A percentile compares a stretch with the other conserved stretches of the same genome.
phyloP scores from a whole-genome alignment of 1,140 invertebrate species.

The Leptinotarsa undecemlineata region DNA sequence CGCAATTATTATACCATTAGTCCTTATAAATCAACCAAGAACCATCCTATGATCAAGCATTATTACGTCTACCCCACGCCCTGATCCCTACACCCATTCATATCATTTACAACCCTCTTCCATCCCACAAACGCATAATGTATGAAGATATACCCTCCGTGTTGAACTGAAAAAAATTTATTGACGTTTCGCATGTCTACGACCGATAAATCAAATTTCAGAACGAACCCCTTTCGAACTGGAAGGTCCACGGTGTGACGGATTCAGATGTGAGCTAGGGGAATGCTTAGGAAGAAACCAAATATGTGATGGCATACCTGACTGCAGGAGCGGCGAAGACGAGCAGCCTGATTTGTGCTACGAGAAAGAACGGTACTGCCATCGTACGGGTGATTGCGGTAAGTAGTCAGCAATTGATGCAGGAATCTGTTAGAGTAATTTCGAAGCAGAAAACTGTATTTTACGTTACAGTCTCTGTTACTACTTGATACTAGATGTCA shows the following conservation, averaged over 20 bases:
- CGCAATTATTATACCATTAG: too few relatives aligned
- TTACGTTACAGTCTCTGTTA: too few relatives aligned
- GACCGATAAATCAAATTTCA: slow-evolving; percentile 27
- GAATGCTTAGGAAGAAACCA: slow-evolving; percentile 65
- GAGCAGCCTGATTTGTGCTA: slow-evolving; percentile 62
- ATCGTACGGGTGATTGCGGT: slow-evolving; percentile 44
- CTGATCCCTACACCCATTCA: too few relatives aligned
- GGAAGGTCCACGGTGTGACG: slow-evolving; percentile 57
- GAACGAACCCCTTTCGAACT: background rate
- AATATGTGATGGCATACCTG: slow-evolving; percentile 70
- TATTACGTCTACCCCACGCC: too few relatives aligned
- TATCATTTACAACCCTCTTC: too few relatives aligned
- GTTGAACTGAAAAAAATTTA: background rate
- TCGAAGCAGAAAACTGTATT: too few relatives aligned
- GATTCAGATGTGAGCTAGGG: slow-evolving; percentile 71
- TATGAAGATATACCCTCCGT: background rate
- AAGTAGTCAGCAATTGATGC: slow-evolving; percentile 25
- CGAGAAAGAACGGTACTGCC: slow-evolving; percentile 42
- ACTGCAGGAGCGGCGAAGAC: slow-evolving; percentile 73
- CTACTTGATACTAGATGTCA: too few relatives aligned
- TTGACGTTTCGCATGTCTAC: slow-evolving; percentile 4
- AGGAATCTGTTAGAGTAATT: background rate
- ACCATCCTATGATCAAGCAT: too few relatives aligned
- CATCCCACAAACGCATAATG: too few relatives aligned
- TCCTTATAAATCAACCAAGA: too few relatives aligned